Evolutionary conservation across 2,797 vertebrate species (phyloP), one percentile per base, ranked within the genome.

Genomic region (Rhabdomys pumilio): DNA sequence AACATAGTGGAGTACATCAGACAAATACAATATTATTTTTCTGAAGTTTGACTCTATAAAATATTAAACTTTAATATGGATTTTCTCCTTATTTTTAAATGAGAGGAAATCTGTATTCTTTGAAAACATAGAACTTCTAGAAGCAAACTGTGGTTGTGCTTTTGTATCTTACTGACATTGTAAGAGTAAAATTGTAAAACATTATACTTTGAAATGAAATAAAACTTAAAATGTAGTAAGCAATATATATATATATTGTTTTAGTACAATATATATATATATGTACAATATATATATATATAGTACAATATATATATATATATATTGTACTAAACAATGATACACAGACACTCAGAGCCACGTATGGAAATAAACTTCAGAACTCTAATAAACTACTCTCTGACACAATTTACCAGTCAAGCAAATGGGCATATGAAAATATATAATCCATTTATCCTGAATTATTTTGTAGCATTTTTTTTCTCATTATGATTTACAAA

Each of bases 401-500:
- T 84, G 65, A 90, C 88, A 82, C 83, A 97, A 86, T 96, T 96
- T 97, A 94, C 77, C 95, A 89, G 79, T 97, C 96, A 96, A 97
- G 55, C 44, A 95, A 98, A 96, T 98, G 97, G 98, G 95, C 92
- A 91, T 90, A 91, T 80, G n/a, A 10, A 95, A 95, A 95, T 55
- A 11, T 65, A 41, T 50, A 86, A 92, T 80, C 69, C 14, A 82
- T 82, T 95, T 93, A 69, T 50, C 84, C 8, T 82, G 83, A 92
- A 92, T 94, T 3, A 84, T 93, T 77, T 96, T 91, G 19, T 67
- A 94, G 72, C 79, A 72, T 34, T 89, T 90, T 93, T 93, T 75
- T 94, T 93, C 95, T 95, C 34, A 91, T 97, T 94, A 95, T 95
- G 91, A 97, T 97, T 98, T 96, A 95, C 72, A 95, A 95, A 93